Base-by-base conservation (phyloP, 1,140 invertebrate species). In the Trichonephila inaurata region DNA sequence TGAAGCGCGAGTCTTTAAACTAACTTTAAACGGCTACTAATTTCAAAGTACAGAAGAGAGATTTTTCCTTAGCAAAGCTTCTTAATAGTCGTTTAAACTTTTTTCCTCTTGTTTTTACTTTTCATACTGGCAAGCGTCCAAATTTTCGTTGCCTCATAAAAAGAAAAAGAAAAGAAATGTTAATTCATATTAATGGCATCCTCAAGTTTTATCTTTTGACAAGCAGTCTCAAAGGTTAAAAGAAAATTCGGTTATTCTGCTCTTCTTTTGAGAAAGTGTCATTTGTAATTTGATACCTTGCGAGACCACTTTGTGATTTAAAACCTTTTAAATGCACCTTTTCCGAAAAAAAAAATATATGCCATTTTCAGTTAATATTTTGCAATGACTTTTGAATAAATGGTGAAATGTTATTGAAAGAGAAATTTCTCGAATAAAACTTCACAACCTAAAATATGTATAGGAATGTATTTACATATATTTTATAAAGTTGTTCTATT, bases 141-240 rank as follows among this genome's bases (percentile, higher is more conserved):
- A 77, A 72, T 89, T 72, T 72, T 40, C 62, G 12, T 40, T 88
- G 14, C 51, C 33, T 61, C 61, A 18, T 21, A 64, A 88, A 88
- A 89, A 87, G 51, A 40, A 61, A 28, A 12, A 21, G 33, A 77
- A 89, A 89, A 77, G 33, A 77, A 66, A 62, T 88, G 24, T 77
- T 89, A 89, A 89, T 89, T 89, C 66, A 72, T 89, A 89, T 89
- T 89, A 77, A 89, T 89, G 66, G 61, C 86, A 64, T 88, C 19
- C 86, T 66, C 28, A 62, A 89, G 88, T 89, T 89, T 89, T 72
- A 72, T 77, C 66, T 72, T 89, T 89, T 89, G 66, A 89, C 62
- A 77, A 89, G 62, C 64, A 77, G 66, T 72, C 88, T 89, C 88
- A 66, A 33, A 89, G 66, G 88, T 72, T 89, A 77, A 89, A 77